phyloP scores from a whole-genome alignment of 2,113 vertebrate genomes.

The Astatotilapia flaviijosephi region DNA sequence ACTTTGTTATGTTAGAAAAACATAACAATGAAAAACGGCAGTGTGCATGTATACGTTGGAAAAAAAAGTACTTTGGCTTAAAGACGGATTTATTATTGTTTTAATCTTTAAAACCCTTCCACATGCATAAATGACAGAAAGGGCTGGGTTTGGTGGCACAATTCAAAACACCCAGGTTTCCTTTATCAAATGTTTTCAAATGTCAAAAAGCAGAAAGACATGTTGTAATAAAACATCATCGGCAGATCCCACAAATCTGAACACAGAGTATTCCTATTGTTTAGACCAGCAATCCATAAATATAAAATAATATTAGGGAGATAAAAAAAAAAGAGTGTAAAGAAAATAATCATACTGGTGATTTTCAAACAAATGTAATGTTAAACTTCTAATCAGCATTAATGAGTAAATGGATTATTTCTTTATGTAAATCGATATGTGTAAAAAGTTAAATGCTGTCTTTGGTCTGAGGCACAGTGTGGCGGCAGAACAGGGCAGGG shows the following conservation, averaged over 20 bases:
- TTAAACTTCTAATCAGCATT: background rate
- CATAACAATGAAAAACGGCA: background rate
- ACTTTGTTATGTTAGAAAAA: background rate
- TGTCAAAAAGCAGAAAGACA: background rate
- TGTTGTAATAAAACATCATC: background rate
- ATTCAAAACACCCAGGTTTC: background rate
- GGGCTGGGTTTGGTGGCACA: background rate
- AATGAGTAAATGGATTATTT: background rate
- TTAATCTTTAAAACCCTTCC: background rate
- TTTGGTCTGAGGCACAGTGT: background rate
- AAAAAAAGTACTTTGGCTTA: background rate
- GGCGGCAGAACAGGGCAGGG: constrained; percentile 5
- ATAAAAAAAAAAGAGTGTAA: background rate
- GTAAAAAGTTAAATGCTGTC: background rate
- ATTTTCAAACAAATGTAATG: background rate
- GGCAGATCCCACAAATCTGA: background rate
- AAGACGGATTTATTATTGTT: background rate
- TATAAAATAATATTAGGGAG: background rate
- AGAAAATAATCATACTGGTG: background rate
- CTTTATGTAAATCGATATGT: background rate
- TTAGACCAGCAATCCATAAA: background rate
- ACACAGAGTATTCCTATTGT: background rate
- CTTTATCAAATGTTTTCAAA: background rate
- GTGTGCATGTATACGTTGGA: background rate
- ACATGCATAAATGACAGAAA: background rate